phyloP scores from a whole-genome alignment of 2,888 invertebrate species.

The Hylaea fasciaria region DNA sequence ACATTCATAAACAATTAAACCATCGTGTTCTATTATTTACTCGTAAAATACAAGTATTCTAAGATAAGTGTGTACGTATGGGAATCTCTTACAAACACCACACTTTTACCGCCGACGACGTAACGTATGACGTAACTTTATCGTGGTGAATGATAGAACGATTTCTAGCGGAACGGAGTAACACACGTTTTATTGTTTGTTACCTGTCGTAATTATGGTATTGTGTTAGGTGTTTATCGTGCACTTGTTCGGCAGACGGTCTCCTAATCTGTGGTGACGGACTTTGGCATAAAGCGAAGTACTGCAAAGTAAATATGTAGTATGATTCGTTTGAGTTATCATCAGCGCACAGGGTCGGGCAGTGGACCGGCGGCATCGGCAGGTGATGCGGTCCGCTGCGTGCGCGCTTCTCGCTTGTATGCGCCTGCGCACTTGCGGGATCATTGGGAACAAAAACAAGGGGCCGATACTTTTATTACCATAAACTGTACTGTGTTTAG shows the following conservation, averaged over 20 bases:
- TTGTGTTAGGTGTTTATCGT: too few species aligned
- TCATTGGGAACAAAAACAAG: constrained; percentile 13
- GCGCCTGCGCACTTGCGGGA: constrained; percentile 18
- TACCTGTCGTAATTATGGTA: not conserved
- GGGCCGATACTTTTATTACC: too few species aligned
- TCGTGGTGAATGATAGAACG: constrained; percentile 13
- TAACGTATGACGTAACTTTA: constrained; percentile 21
- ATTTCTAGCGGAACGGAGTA: constrained; percentile 21
- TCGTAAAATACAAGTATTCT: constrained; percentile 1
- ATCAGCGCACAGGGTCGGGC: constrained; percentile 14
- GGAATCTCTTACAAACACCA: constrained; percentile 20
- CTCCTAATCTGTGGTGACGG: too few species aligned
- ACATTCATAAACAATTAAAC: too few species aligned
- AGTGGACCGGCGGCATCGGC: constrained; percentile 28
- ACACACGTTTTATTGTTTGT: constrained; percentile 1
- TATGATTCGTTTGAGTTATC: constrained; percentile 1
- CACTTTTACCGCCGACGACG: constrained; percentile 21
- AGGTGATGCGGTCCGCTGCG: constrained; percentile 27
- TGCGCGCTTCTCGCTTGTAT: constrained; percentile 22
- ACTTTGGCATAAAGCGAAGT: too few species aligned
- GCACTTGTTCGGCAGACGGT: too few species aligned
- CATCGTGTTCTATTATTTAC: constrained; percentile 10
- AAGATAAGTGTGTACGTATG: constrained; percentile 17
- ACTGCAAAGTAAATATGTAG: too few species aligned
- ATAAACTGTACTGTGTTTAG: too few species aligned